These are phyloP conservation scores for Catagonus wagneri DNA, from an alignment of 2,113 vertebrate genomes.

Conservation along the genomic window DNA sequence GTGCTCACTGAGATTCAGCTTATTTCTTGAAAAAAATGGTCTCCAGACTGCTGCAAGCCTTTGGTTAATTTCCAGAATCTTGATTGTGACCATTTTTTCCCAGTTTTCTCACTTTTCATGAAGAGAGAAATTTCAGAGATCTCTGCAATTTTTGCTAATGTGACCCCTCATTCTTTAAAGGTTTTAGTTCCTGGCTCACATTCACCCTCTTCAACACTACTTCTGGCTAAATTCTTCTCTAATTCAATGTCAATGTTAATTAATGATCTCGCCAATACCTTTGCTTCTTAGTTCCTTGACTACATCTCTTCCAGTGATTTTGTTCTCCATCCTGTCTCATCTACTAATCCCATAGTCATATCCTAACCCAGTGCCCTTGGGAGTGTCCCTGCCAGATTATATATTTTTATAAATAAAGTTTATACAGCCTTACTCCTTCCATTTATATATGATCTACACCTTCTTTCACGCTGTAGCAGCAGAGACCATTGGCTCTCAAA, in stretches of 20 bases:
- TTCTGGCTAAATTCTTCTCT: background rate
- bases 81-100: background rate
- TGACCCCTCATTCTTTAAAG: background rate
- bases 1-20: background rate
- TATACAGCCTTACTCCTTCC: background rate
- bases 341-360: background rate
- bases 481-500: background rate
- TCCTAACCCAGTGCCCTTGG: background rate
- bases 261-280: background rate
- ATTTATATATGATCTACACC: background rate
- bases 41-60: background rate
- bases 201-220: background rate
- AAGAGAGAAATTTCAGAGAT: constrained; percentile 33
- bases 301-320: background rate
- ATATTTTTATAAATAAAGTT: background rate
- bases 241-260: background rate
- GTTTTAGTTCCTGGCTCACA: background rate
- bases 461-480: background rate
- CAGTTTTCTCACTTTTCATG: background rate
- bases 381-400: background rate
- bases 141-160: background rate
- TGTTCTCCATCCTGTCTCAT: background rate
- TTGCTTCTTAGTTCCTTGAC: background rate
- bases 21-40: constrained; percentile 12
- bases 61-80: constrained; percentile 22